Conservation (phyloP, 2,113 vertebrate species). For the human (Homo sapiens) region GRCh38 chrX:15726001-15726500, state of each 20-base stretch:
- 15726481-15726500: too few relatives aligned
- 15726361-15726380: background rate
- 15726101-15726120: background rate
- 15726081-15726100: background rate
- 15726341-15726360: background rate
- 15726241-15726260: background rate
- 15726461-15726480: too few relatives aligned
- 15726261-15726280: background rate
- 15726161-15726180: background rate
- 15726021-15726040: too few relatives aligned
- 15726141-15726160: background rate
- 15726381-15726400: too few relatives aligned
- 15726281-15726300: background rate
- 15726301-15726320: constrained; percentile 1
- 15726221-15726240: background rate
- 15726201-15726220: background rate
- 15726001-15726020: too few relatives aligned
- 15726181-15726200: background rate
- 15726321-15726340: background rate
- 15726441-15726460: too few relatives aligned
- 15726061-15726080: background rate
- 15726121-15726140: background rate
- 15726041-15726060: background rate
- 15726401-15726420: too few relatives aligned
- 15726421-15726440: too few relatives aligned